Evolutionary conservation across 2,888 invertebrate species (phyloP).

Genomic region (Ophonus ardosiacus): DNA sequence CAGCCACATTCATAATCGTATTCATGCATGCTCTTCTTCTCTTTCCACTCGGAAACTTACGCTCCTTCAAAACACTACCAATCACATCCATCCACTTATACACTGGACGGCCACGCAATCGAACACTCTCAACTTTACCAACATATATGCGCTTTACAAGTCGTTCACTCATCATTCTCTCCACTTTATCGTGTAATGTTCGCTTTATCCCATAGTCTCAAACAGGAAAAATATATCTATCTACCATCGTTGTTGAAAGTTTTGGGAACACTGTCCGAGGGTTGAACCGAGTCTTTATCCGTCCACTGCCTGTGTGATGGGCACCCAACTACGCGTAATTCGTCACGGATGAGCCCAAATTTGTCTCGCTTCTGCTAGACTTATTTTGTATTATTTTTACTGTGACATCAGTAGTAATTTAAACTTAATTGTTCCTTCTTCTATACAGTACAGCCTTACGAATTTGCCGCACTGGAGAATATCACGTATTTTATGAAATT

Average conservation of each 20-base stretch:
- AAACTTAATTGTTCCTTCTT: constrained; percentile 20
- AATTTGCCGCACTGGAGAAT: background rate
- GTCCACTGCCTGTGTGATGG: background rate
- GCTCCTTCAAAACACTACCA: no score
- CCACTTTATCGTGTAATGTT: no score
- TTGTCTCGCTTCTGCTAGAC: constrained; percentile 24
- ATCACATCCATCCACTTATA: no score
- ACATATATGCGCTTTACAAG: no score
- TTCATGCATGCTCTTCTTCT: no score
- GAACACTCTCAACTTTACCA: no score
- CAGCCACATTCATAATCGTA: no score
- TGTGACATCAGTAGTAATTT: constrained; percentile 6
- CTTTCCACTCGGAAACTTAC: no score
- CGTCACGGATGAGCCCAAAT: constrained; percentile 4
- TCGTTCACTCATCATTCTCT: no score
- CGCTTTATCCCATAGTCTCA: no score
- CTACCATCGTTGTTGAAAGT: background rate
- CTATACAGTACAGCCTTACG: background rate
- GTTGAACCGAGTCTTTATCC: background rate
- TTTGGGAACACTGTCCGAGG: background rate
- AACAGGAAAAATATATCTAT: no score
- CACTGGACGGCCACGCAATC: no score
- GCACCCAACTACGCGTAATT: constrained; percentile 24
- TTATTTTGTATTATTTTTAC: constrained; percentile 14
- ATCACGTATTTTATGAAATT: background rate